phyloP scores from a whole-genome alignment of 2,113 vertebrate genomes.

The Elaphurus davidianus region DNA sequence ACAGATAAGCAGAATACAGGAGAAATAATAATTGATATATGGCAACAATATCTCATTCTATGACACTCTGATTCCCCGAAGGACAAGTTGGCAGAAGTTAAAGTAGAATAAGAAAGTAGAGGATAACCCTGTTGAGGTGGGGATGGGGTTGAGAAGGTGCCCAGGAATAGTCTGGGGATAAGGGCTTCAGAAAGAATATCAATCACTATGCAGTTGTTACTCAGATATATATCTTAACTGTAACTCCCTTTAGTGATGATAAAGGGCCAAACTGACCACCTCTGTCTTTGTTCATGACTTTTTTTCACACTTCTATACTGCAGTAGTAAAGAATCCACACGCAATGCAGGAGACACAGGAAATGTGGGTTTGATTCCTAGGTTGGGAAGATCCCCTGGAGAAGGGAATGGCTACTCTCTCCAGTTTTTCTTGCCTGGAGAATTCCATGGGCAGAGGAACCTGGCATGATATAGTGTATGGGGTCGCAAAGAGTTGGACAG shows the following conservation, averaged over 20 bases:
- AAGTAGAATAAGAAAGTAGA: background rate
- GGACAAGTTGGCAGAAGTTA: background rate
- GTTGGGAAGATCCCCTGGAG: background rate
- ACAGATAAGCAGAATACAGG: background rate
- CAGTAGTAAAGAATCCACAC: background rate
- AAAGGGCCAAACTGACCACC: background rate
- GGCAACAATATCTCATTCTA: background rate
- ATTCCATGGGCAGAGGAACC: background rate
- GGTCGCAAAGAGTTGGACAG: background rate
- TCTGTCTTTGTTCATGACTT: background rate
- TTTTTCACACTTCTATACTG: background rate
- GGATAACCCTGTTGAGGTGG: fast-evolving
- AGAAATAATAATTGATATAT: background rate
- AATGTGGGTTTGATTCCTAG: background rate
- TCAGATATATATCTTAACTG: background rate
- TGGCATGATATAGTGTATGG: fast-evolving
- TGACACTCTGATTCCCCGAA: background rate
- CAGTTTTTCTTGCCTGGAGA: background rate
- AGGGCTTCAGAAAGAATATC: background rate
- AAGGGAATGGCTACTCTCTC: background rate
- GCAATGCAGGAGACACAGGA: background rate
- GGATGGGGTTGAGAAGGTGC: background rate
- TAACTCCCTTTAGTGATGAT: background rate
- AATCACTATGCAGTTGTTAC: background rate
- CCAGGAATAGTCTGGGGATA: background rate